A percentile compares a stretch with the other conserved stretches of the same genome.
Conservation (phyloP, 2,113 vertebrate genomes). For the Potamarius usumacintae region DNA sequence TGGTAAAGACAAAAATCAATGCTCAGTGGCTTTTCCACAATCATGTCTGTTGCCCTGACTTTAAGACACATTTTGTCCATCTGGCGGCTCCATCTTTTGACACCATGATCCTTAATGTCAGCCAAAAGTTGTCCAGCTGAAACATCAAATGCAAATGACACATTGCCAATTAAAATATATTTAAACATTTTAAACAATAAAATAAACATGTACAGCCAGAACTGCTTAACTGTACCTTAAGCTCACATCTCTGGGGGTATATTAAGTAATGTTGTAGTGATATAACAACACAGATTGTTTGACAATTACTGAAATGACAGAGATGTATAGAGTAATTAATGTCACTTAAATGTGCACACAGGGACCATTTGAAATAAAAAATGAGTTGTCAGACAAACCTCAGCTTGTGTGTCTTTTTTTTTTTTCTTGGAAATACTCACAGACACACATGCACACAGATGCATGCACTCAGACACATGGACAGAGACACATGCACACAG, state of each 20-base stretch:
- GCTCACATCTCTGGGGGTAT: slow-evolving; percentile 39
- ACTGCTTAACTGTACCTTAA: slow-evolving; percentile 40
- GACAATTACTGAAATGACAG: slow-evolving; percentile 31
- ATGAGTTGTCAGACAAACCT: slow-evolving; percentile 49
- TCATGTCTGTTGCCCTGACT: slow-evolving; percentile 9
- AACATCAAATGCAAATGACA: slow-evolving; percentile 17
- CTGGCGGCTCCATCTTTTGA: slow-evolving; percentile 25
- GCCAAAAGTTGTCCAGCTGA: background rate
- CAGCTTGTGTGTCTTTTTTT: background rate
- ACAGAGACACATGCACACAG: background rate
- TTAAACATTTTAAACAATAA: slow-evolving; percentile 21
- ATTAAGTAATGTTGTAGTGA: slow-evolving; percentile 48
- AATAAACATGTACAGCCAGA: slow-evolving; percentile 47
- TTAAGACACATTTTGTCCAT: slow-evolving; percentile 4
- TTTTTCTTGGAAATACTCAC: background rate
- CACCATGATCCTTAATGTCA: slow-evolving; percentile 30
- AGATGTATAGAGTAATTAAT: slow-evolving; percentile 50
- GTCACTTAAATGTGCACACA: slow-evolving; percentile 52
- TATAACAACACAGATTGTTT: slow-evolving; percentile 40
- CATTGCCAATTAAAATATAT: background rate
- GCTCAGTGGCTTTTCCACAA: slow-evolving; percentile 19
- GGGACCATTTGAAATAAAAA: slow-evolving; percentile 57
- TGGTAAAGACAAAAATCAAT: background rate
- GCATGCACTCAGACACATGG: background rate
- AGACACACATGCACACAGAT: background rate